Conservation (phyloP, 2,113 vertebrate species). For the Pandion haliaetus region DNA sequence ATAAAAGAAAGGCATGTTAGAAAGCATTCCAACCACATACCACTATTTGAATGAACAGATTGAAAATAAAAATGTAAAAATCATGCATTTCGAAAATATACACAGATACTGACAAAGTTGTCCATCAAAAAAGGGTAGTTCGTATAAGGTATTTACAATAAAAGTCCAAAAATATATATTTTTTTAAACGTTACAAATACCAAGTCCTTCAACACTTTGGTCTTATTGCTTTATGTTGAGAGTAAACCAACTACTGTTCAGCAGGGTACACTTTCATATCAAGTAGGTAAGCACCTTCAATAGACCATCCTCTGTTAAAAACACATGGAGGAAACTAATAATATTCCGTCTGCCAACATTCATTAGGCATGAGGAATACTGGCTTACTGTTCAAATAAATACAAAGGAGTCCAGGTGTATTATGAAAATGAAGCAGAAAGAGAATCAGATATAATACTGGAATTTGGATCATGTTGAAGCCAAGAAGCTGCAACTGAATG, state of each 20-base stretch:
- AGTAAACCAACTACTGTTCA: neutral
- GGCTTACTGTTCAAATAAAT: neutral
- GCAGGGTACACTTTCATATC: neutral
- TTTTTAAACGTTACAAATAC: neutral
- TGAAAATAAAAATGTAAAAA: neutral
- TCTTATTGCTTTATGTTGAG: neutral
- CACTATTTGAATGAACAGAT: neutral
- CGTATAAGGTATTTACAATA: neutral
- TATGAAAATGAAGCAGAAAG: neutral
- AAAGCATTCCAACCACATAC: neutral
- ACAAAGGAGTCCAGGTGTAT: neutral
- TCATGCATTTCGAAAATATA: neutral
- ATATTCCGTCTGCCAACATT: neutral
- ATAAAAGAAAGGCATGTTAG: neutral
- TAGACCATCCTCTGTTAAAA: neutral
- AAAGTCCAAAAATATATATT: neutral
- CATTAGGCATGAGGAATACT: neutral
- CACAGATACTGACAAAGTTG: neutral
- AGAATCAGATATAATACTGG: neutral
- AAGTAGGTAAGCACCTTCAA: neutral
- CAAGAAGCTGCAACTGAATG: neutral
- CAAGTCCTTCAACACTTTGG: neutral
- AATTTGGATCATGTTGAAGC: neutral
- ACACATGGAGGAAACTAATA: neutral
- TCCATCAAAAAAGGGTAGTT: neutral